Base-by-base conservation (phyloP, 2,797 vertebrate genomes). In the Ctenopoma kingsleyae region DNA sequence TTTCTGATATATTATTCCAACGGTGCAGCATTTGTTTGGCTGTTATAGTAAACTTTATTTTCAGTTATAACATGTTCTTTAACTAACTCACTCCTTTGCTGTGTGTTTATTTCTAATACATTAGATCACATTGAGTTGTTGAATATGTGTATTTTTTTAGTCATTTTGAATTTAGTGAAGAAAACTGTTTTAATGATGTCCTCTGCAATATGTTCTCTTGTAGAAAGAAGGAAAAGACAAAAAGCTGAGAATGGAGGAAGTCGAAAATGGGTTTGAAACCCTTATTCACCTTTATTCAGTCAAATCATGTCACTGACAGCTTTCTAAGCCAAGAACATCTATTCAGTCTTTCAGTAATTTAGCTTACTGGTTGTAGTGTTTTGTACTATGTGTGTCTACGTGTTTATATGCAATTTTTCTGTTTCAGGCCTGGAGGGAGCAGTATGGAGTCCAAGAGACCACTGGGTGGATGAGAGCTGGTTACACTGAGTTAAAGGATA, bases 161-260 rank as follows among this genome's bases (percentile, higher is more conserved):
- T 38, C 10, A 38, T 11, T 38, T 38, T 38, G 2, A 12, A 38
- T 38, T 38, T 38, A 38, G 10, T 23, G 0, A 35, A 25, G 4
- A 48, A 22, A 41, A 9, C 12, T 55, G 2, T 52, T 61, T 68
- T 20, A 44, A 62, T 7, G 4, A 38, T n/a, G 9, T 67, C 17
- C 4, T 40, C 3, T 7, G 11, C 3, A 8, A 47, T 73, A 22
- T 77, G 11, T 22, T 68, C 43, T 74, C 88, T 89, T 92, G n/a
- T 76, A 99, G 97, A 99, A 85, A 97, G 94, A 90, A 96, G 96
- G 84, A 97, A 95, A 89, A 92, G 93, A 3, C 96, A 98, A 90
- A 96, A 95, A 67, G 92, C 90, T 53, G 95, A 97, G 82, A 95
- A 96, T 81, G 95, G 95, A 74, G 95, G 94, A 89, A 96, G 87